Conservation (phyloP, 2,888 invertebrate genomes). For the Petrolisthes cinctipes region DNA sequence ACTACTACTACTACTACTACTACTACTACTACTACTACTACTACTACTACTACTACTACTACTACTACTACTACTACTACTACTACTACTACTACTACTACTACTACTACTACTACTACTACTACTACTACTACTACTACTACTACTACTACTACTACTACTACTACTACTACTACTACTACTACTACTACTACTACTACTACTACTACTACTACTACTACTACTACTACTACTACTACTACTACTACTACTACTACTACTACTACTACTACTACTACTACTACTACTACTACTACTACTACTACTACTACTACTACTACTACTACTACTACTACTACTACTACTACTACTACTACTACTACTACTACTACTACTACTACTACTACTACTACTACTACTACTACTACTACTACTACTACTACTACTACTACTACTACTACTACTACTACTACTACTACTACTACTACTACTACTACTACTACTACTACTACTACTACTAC, state of each 20-base stretch:
- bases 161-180: background rate
- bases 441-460: background rate
- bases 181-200: background rate
- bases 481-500: background rate
- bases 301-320: slow-evolving; percentile 16
- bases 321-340: background rate
- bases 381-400: background rate
- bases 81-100: slow-evolving; percentile 1
- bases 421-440: background rate
- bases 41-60: background rate
- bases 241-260: background rate
- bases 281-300: background rate
- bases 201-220: background rate
- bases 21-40: background rate
- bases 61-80: background rate
- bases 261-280: background rate
- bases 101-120: background rate
- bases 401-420: background rate
- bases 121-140: background rate
- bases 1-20: background rate
- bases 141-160: background rate
- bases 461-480: background rate
- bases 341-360: background rate
- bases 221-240: background rate
- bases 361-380: slow-evolving; percentile 1